A percentile compares a stretch with the other conserved stretches of the same genome.
These are phyloP conservation scores for Scolopax rusticola DNA, from an alignment of 2,797 vertebrate genomes.

Conservation along the genomic window DNA sequence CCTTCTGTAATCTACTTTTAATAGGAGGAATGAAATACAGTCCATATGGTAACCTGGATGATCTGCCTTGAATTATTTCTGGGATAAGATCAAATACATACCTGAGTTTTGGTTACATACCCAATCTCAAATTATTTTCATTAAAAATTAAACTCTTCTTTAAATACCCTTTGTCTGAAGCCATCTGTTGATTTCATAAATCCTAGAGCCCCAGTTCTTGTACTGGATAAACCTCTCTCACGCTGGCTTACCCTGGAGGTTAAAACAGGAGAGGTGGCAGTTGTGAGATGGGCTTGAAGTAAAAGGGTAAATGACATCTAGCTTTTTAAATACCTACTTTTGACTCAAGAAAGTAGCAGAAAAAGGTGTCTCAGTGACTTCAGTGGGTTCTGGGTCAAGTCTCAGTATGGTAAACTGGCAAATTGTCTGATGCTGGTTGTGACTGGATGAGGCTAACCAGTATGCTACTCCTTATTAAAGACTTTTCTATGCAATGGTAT, in stretches of 20 bases:
- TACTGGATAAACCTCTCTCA: not conserved
- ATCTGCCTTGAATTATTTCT: constrained; percentile 70
- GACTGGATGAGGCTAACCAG: not conserved
- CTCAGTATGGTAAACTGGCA: not conserved
- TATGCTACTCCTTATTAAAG: not conserved
- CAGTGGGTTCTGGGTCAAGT: not conserved
- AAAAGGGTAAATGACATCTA: not conserved
- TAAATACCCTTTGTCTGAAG: constrained; percentile 61
- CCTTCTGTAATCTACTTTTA: constrained; percentile 64
- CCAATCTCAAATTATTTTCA: constrained; percentile 66
- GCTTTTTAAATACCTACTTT: not conserved
- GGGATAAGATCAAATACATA: constrained; percentile 59
- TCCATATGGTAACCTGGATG: constrained; percentile 61
- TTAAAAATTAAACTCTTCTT: constrained; percentile 72
- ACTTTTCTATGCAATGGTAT: not conserved
- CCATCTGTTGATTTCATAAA: constrained; percentile 68
- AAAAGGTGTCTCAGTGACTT: not conserved
- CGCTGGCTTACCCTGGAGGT: not conserved
- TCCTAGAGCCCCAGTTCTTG: not conserved
- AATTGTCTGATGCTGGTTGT: not conserved
- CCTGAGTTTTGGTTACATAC: constrained; percentile 56
- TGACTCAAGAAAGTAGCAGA: not conserved
- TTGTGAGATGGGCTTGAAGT: not conserved
- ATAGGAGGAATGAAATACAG: constrained; percentile 62
- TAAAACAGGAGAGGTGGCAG: not conserved